Evolutionary conservation across 2,113 vertebrate genomes (phyloP).

Genomic region (Aegithalos caudatus): DNA sequence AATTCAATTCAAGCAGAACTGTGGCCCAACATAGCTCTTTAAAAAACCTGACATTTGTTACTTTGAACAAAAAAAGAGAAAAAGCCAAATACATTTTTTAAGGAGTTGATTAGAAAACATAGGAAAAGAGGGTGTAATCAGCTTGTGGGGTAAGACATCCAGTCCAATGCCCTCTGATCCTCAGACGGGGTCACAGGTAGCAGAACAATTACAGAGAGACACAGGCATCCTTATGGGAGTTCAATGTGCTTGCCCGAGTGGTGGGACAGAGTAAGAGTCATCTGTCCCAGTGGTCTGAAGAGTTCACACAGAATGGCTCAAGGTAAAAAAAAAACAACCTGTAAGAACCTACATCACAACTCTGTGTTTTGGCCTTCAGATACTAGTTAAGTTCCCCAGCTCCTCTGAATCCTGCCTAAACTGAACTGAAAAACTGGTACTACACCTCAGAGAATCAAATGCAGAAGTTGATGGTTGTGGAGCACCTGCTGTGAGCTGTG

Average conservation of each 20-base stretch:
- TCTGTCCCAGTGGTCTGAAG: background rate
- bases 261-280: background rate
- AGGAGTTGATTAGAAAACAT: background rate
- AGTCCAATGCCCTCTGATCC: background rate
- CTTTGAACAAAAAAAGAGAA: background rate
- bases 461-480: background rate
- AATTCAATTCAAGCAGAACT: background rate
- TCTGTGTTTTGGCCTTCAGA: background rate
- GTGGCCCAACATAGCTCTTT: background rate
- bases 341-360: background rate
- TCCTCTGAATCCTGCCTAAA: background rate
- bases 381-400: background rate
- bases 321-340: background rate
- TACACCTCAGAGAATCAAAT: background rate
- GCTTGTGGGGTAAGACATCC: background rate
- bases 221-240: background rate
- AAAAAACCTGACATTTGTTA: background rate
- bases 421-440: background rate
- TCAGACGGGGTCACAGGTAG: background rate
- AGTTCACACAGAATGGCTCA: background rate
- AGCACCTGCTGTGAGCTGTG: background rate
- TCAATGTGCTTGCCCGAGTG: fast-evolving
- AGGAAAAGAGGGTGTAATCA: background rate
- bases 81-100: background rate
- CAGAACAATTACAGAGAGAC: background rate